phyloP scores from a whole-genome alignment of 2,797 vertebrate genomes.

The Amphiprion clarkii region DNA sequence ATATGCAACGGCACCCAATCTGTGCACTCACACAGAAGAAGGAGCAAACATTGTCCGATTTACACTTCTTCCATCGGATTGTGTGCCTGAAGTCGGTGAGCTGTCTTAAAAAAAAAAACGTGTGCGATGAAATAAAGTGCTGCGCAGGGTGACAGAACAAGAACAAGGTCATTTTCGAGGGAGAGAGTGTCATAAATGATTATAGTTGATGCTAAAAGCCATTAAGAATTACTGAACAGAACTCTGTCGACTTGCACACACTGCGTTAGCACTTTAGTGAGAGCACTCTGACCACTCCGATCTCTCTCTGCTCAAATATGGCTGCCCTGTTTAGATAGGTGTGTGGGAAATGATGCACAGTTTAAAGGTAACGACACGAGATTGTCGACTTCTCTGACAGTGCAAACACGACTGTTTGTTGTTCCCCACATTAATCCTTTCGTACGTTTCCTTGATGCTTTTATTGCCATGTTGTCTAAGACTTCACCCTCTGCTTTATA shows the following conservation, averaged over 20 bases:
- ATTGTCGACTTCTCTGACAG: slow-evolving; percentile 5
- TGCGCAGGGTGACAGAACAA: slow-evolving; percentile 40
- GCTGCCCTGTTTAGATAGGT: slow-evolving; percentile 20
- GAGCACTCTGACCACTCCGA: slow-evolving; percentile 32
- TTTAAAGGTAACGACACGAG: not conserved
- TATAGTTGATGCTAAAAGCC: slow-evolving; percentile 78
- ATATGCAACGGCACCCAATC: not conserved
- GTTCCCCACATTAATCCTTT: not conserved
- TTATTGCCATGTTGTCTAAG: slow-evolving; percentile 13
- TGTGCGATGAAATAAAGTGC: slow-evolving; percentile 55
- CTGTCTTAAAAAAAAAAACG: slow-evolving; percentile 36
- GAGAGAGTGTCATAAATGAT: slow-evolving; percentile 73
- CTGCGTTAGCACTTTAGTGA: slow-evolving; percentile 53
- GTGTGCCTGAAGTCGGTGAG: slow-evolving; percentile 21
- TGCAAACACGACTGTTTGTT: slow-evolving; percentile 14
- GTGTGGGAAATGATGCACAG: not conserved
- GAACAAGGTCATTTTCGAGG: slow-evolving; percentile 68
- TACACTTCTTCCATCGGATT: not conserved
- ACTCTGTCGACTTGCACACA: slow-evolving; percentile 42
- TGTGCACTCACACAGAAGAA: slow-evolving; percentile 2
- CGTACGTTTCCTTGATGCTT: slow-evolving; percentile 22
- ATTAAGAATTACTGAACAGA: slow-evolving; percentile 80
- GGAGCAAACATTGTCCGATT: not conserved
- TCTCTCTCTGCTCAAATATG: slow-evolving; percentile 38
- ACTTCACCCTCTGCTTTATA: slow-evolving; percentile 24